These are phyloP conservation scores for Ctenochaetus hawaiiensis DNA, from an alignment of 2,797 vertebrate genomes.

Conservation along the genomic window DNA sequence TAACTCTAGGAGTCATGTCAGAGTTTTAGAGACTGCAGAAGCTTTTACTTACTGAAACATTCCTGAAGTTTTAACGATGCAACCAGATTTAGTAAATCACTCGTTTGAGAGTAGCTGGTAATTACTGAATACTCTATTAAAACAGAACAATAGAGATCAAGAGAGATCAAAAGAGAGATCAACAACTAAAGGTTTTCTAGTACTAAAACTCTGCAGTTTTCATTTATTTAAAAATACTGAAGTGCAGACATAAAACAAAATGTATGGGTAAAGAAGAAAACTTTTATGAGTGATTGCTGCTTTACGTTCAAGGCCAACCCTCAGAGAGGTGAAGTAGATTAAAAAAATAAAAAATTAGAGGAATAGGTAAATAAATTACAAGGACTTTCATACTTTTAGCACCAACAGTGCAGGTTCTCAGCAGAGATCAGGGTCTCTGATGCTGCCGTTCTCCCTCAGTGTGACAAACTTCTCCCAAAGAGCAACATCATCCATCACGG, in stretches of 20 bases:
- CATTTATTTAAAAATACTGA: neutral
- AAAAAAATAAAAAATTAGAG: conserved; percentile 1
- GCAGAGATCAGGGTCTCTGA: conserved; percentile 20
- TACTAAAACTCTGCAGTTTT: neutral
- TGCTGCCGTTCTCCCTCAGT: conserved; percentile 6
- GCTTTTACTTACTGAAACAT: neutral
- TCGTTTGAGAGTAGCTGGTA: neutral
- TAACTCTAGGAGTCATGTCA: neutral
- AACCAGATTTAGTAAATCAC: conserved; percentile 16
- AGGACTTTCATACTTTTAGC: neutral
- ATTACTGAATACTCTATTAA: neutral
- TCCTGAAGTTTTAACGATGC: neutral
- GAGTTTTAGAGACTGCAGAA: neutral
- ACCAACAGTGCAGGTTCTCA: conserved; percentile 16
- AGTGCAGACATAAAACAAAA: too few relatives aligned
- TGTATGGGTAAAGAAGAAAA: neutral
- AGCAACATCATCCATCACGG: conserved; percentile 29
- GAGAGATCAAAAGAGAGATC: too few relatives aligned
- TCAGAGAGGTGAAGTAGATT: neutral
- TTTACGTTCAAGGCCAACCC: conserved; percentile 1
- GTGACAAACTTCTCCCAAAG: conserved; percentile 23
- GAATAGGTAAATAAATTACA: neutral
- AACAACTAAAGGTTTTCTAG: neutral
- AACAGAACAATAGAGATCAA: neutral
- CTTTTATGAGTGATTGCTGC: conserved; percentile 1